Conservation (phyloP, 2,797 vertebrate genomes). For the Cyprinella venusta region DNA sequence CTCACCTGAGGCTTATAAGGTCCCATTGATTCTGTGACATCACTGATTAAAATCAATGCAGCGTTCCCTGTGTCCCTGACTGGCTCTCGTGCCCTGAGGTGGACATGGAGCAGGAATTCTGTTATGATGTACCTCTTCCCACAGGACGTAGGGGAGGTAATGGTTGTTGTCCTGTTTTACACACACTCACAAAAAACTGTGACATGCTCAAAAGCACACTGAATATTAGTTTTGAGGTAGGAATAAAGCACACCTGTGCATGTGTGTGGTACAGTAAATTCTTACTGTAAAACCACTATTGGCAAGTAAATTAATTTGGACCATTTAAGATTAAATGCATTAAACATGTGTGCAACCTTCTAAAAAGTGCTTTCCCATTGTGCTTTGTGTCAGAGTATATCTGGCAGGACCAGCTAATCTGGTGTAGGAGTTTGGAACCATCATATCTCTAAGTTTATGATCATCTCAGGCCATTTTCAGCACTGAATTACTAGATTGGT, state of each 20-base stretch:
- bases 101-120: conserved; percentile 12
- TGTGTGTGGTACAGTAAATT: no score
- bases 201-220: not conserved
- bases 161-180: not conserved
- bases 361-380: not conserved
- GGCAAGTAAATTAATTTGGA: not conserved
- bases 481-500: conserved; percentile 40
- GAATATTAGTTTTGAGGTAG: not conserved
- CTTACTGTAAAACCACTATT: not conserved
- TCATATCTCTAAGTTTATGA: not conserved
- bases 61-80: conserved; percentile 42
- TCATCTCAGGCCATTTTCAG: conserved; percentile 3
- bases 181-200: not conserved
- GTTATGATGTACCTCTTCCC: conserved; percentile 28
- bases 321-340: not conserved
- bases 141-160: not conserved
- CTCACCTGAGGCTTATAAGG: conserved; percentile 77
- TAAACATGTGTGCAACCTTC: not conserved
- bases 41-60: conserved; percentile 78
- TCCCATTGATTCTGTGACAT: conserved; percentile 77
- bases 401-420: not conserved
- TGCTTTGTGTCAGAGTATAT: not conserved
- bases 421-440: not conserved
- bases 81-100: not conserved
- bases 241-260: no score